A percentile compares a stretch with the other conserved stretches of the same genome.
These are phyloP conservation scores for Drosophila nebulosa DNA, from an alignment of 1,140 invertebrate species.

Conservation along the genomic window DNA sequence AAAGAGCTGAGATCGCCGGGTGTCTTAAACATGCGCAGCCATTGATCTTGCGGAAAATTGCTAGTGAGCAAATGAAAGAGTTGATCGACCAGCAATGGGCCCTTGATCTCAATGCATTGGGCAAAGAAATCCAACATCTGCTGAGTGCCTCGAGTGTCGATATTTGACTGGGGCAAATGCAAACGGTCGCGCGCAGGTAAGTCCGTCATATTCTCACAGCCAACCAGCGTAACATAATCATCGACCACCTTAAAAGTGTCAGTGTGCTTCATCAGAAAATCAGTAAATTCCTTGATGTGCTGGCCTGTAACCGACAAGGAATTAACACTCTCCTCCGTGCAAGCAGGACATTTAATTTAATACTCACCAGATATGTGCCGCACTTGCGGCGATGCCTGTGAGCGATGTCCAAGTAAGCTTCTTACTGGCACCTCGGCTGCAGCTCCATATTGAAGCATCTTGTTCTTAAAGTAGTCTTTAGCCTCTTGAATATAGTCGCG, in stretches of 20 bases:
- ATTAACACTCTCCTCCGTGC: too few species aligned
- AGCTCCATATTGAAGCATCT: conserved; percentile 93
- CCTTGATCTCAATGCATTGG: conserved; percentile 88
- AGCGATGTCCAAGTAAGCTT: conserved; percentile 94
- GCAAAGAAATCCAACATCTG: conserved; percentile 90
- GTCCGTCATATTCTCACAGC: conserved; percentile 83
- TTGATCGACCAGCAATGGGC: conserved; percentile 90
- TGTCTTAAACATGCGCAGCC: conserved; percentile 92
- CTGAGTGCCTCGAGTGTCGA: conserved; percentile 90
- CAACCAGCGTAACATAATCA: conserved; percentile 87
- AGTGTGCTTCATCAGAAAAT: conserved; percentile 92
- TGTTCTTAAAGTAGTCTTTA: conserved; percentile 96
- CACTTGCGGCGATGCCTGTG: conserved; percentile 96
- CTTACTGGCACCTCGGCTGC: conserved; percentile 96
- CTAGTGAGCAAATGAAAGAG: conserved; percentile 91
- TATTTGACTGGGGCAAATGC: conserved; percentile 87
- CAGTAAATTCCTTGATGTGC: conserved; percentile 95
- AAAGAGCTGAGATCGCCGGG: conserved; percentile 92
- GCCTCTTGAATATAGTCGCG: conserved; percentile 95
- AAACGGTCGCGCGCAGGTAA: conserved; percentile 83
- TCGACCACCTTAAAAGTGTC: conserved; percentile 94
- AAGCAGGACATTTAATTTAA: not conserved
- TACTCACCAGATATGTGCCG: conserved; percentile 91
- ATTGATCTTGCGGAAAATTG: conserved; percentile 88
- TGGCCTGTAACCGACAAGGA: conserved; percentile 83